A percentile compares a stretch with the other conserved stretches of the same genome.
Evolutionary conservation across 1,140 invertebrate genomes (phyloP).

Genomic region (Limonius californicus): DNA sequence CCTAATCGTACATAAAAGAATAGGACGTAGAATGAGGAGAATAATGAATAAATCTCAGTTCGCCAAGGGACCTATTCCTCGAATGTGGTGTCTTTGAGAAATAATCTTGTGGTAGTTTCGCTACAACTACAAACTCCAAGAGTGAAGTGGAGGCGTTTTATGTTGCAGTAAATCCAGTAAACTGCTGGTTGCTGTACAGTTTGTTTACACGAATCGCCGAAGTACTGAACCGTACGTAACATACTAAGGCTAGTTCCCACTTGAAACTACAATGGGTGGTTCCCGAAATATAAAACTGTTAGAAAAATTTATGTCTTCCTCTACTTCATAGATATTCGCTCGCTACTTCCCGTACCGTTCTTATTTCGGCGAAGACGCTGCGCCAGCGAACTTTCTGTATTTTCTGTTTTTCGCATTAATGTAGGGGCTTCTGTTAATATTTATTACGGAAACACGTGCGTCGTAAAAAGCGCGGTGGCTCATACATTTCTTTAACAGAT

Average conservation of each 20-base stretch:
- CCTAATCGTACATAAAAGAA: too few relatives aligned
- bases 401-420: background rate
- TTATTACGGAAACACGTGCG: slow-evolving; percentile 6
- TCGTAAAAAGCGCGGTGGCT: slow-evolving; percentile 16
- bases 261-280: slow-evolving; percentile 21
- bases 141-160: slow-evolving; percentile 22
- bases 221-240: slow-evolving; percentile 18
- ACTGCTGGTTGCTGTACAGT: slow-evolving; percentile 24
- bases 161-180: slow-evolving; percentile 28
- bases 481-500: slow-evolving; percentile 26
- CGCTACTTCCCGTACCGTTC: background rate
- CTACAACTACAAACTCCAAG: background rate
- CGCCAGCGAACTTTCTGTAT: background rate
- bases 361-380: background rate
- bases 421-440: slow-evolving; percentile 4
- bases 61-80: background rate
- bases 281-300: slow-evolving; percentile 11
- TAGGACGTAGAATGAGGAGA: too few relatives aligned
- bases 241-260: slow-evolving; percentile 22
- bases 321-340: background rate
- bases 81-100: background rate
- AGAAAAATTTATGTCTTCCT: slow-evolving; percentile 8
- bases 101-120: slow-evolving; percentile 6
- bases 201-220: slow-evolving; percentile 28
- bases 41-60: too few relatives aligned